phyloP scores from a whole-genome alignment of 2,113 vertebrate genomes.

The Sialia sialis region DNA sequence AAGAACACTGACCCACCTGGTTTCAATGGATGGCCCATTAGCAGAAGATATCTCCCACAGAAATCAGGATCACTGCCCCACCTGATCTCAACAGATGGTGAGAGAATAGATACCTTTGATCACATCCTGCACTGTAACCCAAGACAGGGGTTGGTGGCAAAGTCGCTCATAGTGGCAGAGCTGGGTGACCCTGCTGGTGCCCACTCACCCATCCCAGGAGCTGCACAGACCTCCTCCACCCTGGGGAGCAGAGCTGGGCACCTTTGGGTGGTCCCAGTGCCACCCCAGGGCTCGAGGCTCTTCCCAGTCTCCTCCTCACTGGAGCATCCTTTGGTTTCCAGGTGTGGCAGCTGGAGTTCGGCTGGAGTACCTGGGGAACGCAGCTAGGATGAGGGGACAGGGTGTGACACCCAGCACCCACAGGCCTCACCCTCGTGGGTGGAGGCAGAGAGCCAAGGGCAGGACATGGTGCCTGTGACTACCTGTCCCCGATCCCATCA shows the following conservation, averaged over 20 bases:
- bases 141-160: background rate
- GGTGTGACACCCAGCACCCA: rapidly evolving
- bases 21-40: no score
- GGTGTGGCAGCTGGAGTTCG: background rate
- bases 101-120: no score
- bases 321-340: rapidly evolving
- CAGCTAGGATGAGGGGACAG: background rate
- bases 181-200: background rate
- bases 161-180: background rate
- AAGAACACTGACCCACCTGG: no score
- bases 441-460: background rate
- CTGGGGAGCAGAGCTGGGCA: background rate
- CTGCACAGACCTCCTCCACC: background rate
- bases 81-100: no score
- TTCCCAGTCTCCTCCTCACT: rapidly evolving
- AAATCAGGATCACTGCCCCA: no score
- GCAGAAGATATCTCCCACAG: no score
- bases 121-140: no score
- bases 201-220: rapidly evolving
- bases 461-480: rapidly evolving
- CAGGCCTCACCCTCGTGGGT: rapidly evolving
- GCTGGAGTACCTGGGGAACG: background rate
- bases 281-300: background rate
- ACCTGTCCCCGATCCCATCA: background rate
- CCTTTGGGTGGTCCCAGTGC: no score